These are phyloP conservation scores for Gastrophryne carolinensis DNA, from an alignment of 2,797 vertebrate species.

Conservation along the genomic window DNA sequence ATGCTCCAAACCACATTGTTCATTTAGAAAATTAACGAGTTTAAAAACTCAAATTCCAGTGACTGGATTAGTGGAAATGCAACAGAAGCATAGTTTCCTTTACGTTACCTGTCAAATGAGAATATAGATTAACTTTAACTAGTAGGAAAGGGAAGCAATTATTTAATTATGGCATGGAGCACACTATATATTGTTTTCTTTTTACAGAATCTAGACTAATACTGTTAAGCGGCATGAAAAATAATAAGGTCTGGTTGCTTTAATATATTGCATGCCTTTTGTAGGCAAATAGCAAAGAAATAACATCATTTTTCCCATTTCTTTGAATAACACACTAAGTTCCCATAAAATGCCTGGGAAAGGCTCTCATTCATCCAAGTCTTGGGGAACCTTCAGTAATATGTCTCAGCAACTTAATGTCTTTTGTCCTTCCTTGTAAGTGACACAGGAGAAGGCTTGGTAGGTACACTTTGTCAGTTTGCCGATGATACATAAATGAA, in stretches of 20 bases:
- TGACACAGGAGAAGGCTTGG: no score
- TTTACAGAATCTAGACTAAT: constrained; percentile 18
- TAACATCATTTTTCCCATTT: no score
- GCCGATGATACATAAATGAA: no score
- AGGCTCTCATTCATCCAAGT: no score
- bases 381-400: not conserved
- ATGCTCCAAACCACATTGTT: not conserved
- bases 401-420: no score
- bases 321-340: no score
- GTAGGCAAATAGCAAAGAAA: not conserved
- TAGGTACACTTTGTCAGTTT: no score
- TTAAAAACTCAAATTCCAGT: not conserved
- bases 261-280: not conserved
- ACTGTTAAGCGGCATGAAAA: not conserved
- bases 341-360: not conserved
- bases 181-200: constrained; percentile 16
- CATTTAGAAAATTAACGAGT: not conserved
- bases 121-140: constrained; percentile 19
- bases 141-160: constrained; percentile 30
- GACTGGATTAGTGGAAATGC: not conserved
- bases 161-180: constrained; percentile 9
- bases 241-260: not conserved
- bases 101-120: constrained; percentile 25
- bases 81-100: constrained; percentile 25
- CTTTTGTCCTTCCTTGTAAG: no score